Conservation (phyloP, 1,140 invertebrate species). For the Drosophila murphyi region DNA sequence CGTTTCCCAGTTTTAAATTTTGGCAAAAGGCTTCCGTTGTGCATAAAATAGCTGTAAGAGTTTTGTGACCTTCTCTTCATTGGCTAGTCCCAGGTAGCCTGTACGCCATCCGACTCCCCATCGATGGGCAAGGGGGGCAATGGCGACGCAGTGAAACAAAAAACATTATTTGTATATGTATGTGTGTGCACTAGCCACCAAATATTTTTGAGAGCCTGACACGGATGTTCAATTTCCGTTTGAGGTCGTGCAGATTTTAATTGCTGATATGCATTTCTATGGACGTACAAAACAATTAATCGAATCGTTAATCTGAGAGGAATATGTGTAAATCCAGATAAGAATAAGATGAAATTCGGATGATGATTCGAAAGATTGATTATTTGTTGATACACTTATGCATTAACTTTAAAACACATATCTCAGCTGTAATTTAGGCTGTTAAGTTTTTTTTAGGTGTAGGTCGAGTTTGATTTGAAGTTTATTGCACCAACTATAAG, state of each 20-base stretch:
- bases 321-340: no score
- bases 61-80: not conserved
- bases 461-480: no score
- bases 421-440: no score
- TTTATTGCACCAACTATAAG: no score
- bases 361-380: no score
- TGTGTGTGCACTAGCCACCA: not conserved
- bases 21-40: slow-evolving; percentile 64
- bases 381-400: no score
- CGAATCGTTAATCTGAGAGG: not conserved
- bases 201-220: slow-evolving; percentile 21
- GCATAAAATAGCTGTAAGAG: slow-evolving; percentile 16
- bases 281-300: slow-evolving; percentile 27
- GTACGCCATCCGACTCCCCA: not conserved
- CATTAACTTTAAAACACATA: no score
- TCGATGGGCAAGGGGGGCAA: slow-evolving; percentile 48
- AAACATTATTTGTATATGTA: slow-evolving; percentile 20
- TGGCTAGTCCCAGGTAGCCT: slow-evolving; percentile 27
- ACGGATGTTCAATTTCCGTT: slow-evolving; percentile 74
- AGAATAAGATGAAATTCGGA: no score
- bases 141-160: slow-evolving; percentile 35
- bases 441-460: no score
- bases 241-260: slow-evolving; percentile 56
- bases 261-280: slow-evolving; percentile 50
- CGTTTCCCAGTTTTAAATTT: slow-evolving; percentile 58